Base-by-base conservation (phyloP, 1,140 invertebrate species). In the Nomia melanderi region DNA sequence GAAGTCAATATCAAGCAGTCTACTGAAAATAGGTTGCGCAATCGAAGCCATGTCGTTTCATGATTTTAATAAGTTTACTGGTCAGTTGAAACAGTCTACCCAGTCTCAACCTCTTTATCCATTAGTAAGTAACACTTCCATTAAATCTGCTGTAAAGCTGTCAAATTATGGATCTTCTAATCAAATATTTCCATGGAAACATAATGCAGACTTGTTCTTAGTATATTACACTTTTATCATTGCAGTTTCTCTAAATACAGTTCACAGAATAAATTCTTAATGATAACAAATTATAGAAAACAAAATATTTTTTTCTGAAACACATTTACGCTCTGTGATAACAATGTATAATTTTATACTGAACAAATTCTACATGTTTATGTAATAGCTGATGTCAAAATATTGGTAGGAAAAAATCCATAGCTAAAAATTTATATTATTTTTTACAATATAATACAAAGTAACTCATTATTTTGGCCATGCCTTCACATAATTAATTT, bases 41-140 rank as follows among this genome's bases (percentile, higher is more conserved):
- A 84, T 29, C 0, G 0, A 2, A 25, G 81, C 71, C 62, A 87
- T 86, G 83, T 78, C 76, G 36, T 85, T 83, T 54, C 72, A 85
- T 12, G 39, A 78, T 44, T 88, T 78, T 11, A 83, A 82, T 36
- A 31, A 60, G 12, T 83, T 86, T 8, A 84, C 86, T 50, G 79
- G 84, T 29, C 78, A 75, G 14, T 36, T 88, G 12, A 86, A 56
- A 53, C 33, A 78, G 31, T 59, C 84, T 3, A 54, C 72, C 2
- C 59, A 78, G 44, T 62, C 62, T 50, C 72, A 81, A 50, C 75
- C 86, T 27, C 53, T 84, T 54, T 78, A 69, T 73, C 86, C 86
- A 50, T 20, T 86, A 20, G 86, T 87, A 78, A 88, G 86, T 84
- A 59, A 47, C 56, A 17, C 4, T n/a, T n/a, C 11, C 20, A 25